Evolutionary conservation across 2,113 vertebrate genomes (phyloP).

Genomic region (Scomber japonicus): DNA sequence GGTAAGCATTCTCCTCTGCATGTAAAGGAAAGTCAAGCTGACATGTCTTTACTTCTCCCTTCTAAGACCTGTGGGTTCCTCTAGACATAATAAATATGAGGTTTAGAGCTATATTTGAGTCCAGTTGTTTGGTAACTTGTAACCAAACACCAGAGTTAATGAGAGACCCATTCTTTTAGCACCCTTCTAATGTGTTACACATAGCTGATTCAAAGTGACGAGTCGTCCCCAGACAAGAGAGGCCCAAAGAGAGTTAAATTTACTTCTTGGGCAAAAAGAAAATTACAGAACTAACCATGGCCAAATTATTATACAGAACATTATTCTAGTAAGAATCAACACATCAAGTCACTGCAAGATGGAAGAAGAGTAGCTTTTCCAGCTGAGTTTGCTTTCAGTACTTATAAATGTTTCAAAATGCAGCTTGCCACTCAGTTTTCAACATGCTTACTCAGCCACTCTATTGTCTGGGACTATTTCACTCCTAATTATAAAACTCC

Average conservation of each 20-base stretch:
- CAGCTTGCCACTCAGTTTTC: neutral
- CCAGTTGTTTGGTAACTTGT: slow-evolving; percentile 7
- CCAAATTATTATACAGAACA: slow-evolving; percentile 3
- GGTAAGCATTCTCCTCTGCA: neutral
- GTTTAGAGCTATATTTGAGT: neutral
- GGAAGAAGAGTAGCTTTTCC: slow-evolving; percentile 3
- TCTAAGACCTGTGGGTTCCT: slow-evolving; percentile 4
- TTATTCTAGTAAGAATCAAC: slow-evolving; percentile 22
- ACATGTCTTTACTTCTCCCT: slow-evolving; percentile 15
- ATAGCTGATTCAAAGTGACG: slow-evolving; percentile 24
- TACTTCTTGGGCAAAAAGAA: slow-evolving; percentile 2
- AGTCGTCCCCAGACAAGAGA: neutral
- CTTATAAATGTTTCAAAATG: slow-evolving; percentile 12
- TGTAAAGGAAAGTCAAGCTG: neutral
- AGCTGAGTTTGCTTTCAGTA: slow-evolving; percentile 1
- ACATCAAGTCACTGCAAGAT: slow-evolving; percentile 7
- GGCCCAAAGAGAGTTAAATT: slow-evolving; percentile 12
- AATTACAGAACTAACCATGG: neutral
- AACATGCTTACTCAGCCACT: slow-evolving; percentile 8
- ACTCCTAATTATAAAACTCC: neutral
- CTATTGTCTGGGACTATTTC: neutral
- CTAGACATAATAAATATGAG: slow-evolving; percentile 7
- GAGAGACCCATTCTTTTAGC: neutral
- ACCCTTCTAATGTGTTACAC: slow-evolving; percentile 8
- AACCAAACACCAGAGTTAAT: slow-evolving; percentile 23